Conservation (phyloP, 1,140 invertebrate species). For the Pseudomyrmex concolor region DNA sequence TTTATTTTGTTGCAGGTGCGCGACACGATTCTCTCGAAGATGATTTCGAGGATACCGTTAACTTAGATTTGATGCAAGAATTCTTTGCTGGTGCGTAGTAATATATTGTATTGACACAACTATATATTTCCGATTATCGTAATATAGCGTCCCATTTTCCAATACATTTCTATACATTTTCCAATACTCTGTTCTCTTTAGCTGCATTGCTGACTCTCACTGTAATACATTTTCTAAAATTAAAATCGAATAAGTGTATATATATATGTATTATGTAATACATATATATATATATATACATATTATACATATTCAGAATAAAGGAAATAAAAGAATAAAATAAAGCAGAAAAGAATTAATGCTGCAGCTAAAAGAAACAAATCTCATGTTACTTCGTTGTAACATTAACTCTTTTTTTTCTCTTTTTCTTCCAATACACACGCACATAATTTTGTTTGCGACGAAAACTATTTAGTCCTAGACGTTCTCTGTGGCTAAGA, state of each 20-base stretch:
- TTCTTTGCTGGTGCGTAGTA: conserved; percentile 29
- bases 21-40: conserved; percentile 14
- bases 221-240: neutral
- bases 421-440: too few relatives aligned
- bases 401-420: neutral
- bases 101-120: neutral
- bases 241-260: conserved; percentile 10
- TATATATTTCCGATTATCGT: too few relatives aligned
- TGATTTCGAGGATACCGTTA: neutral
- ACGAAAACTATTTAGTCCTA: too few relatives aligned
- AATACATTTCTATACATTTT: neutral
- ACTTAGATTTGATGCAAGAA: too few relatives aligned
- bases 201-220: neutral
- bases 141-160: neutral
- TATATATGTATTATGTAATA: too few relatives aligned
- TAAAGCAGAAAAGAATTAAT: neutral
- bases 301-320: too few relatives aligned
- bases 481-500: too few relatives aligned
- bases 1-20: conserved; percentile 33
- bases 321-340: neutral
- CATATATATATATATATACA: too few relatives aligned
- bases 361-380: neutral
- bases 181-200: neutral
- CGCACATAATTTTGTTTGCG: neutral
- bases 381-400: neutral